Percentiles rank a stretch among this genome's conserved stretches.
Evolutionary conservation across 2,113 vertebrate genomes (phyloP).

Genomic region (Myiagra hebetior): DNA sequence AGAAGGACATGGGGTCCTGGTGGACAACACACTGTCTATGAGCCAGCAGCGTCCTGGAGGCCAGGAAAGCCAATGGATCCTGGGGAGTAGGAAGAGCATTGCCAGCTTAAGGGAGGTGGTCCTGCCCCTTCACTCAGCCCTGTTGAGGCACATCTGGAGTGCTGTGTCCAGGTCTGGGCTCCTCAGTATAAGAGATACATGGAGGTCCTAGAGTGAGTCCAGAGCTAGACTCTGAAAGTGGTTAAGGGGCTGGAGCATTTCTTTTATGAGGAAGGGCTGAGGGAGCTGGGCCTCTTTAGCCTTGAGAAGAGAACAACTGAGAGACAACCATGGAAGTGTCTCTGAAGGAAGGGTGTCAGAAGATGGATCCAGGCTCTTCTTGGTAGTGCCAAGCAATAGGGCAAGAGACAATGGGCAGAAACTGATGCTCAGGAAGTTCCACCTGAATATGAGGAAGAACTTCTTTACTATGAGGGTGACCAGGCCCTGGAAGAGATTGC

Average conservation of each 20-base stretch:
- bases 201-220: not conserved
- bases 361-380: not conserved
- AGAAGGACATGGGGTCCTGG: not conserved
- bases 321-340: not conserved
- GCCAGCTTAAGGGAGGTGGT: rapidly evolving
- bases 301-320: not conserved
- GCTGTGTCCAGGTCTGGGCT: not conserved
- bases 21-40: not conserved
- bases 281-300: not conserved
- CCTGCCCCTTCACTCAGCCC: not conserved
- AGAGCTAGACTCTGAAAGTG: not conserved
- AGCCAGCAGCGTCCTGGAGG: not conserved
- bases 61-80: not conserved
- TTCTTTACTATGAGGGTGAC: not conserved
- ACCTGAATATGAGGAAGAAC: not conserved
- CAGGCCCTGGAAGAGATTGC: too few species aligned
- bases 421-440: not conserved
- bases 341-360: not conserved
- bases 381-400: too few species aligned
- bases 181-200: not conserved
- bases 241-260: not conserved
- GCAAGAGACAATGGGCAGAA: not conserved
- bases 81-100: not conserved
- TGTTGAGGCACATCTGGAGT: not conserved
- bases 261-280: not conserved